Base-by-base conservation (phyloP, 2,797 vertebrate species). In the Sebastes trivittatus region DNA sequence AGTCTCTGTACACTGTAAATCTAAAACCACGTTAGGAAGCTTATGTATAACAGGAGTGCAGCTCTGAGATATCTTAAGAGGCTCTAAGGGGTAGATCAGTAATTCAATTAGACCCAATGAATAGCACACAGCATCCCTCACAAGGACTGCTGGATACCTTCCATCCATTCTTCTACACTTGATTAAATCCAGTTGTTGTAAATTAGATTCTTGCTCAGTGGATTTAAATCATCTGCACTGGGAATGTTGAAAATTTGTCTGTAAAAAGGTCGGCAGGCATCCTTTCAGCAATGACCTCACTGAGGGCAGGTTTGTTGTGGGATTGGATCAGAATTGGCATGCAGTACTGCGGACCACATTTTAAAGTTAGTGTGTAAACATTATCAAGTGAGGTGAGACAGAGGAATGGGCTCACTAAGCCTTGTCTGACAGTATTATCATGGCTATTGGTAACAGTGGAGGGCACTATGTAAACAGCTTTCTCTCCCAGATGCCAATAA, bases 181-280 rank as follows among this genome's bases (percentile, higher is more conserved):
- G 82, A 93, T 92, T 93, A 86, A 78, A 93, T 88, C 78, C 81
- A 85, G 76, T 85, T 87, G 88, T 78, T 88, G 80, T 64, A 84
- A 90, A 93, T 92, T 89, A 70, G 76, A 85, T 81, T 87, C 81
- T 78, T 85, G 30, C 83, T 79, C 78, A 29, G 6, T 68, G 78
- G 73, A 86, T 84, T 86, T 22, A 32, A 86, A 84, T 74, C 11
- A 6, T 34, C 54, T 4, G 1, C 78, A 49, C n/a, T 72, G 81
- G 77, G 79, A 87, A 85, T 72, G 77, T 75, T 70, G 22, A 81
- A 81, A 68, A 62, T 73, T 70, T 64, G 77, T 70, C 59, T 70
- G 5, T 10, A 23, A 69, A 78, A 61, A 69, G 83, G 61, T 83
- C 80, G 78, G 75, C 34, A 22, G 80, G 60, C 71, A 42, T 64